Evolutionary conservation across 2,888 invertebrate genomes (phyloP).

Genomic region (Leptopilina myrica): DNA sequence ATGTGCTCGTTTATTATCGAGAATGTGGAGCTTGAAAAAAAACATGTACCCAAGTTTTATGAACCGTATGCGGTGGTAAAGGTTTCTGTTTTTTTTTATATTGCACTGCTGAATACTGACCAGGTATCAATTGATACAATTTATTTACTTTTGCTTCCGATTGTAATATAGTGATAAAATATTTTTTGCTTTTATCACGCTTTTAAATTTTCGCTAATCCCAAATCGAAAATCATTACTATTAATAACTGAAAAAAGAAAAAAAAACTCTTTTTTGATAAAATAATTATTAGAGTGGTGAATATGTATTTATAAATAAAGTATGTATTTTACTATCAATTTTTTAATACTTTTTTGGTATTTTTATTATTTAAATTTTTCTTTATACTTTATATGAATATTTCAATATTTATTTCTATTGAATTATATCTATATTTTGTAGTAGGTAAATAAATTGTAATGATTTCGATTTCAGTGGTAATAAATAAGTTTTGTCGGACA

Average conservation of each 20-base stretch:
- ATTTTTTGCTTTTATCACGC: neutral
- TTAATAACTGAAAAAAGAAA: neutral
- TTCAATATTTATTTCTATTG: too few relatives aligned
- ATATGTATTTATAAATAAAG: too few relatives aligned
- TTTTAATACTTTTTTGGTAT: too few relatives aligned
- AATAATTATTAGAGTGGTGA: too few relatives aligned
- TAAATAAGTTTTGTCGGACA: too few relatives aligned
- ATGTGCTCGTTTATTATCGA: constrained; percentile 34
- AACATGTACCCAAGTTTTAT: constrained; percentile 20
- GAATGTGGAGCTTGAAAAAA: constrained; percentile 27
- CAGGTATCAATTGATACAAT: constrained; percentile 22
- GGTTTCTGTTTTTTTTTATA: constrained; percentile 5
- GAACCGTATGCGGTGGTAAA: constrained; percentile 27
- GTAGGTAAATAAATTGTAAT: too few relatives aligned
- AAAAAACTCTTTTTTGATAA: too few relatives aligned
- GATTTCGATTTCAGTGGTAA: too few relatives aligned
- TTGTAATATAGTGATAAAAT: neutral
- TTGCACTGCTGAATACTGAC: neutral
- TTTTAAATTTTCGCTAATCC: neutral
- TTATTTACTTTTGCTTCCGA: constrained; percentile 5
- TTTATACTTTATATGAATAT: too few relatives aligned
- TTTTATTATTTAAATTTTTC: too few relatives aligned
- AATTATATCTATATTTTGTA: too few relatives aligned
- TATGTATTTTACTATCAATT: too few relatives aligned
- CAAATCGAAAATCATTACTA: neutral